Base-by-base conservation (phyloP, 2,113 vertebrate species). In the Takifugu bimaculatus region DNA sequence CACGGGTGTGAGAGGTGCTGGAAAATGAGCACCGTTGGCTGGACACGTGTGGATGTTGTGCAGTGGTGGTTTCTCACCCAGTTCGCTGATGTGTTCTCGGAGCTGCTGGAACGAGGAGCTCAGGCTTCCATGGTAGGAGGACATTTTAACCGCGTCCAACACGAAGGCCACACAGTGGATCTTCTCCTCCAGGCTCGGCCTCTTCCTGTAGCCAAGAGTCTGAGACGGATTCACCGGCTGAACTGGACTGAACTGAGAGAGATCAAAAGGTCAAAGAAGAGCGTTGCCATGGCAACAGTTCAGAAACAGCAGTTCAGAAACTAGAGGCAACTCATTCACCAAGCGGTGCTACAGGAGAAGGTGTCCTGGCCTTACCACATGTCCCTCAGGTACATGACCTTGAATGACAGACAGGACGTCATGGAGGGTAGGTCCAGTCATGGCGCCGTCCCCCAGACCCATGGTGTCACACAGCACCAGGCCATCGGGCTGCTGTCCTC, bases 141-240 rank as follows among this genome's bases (percentile, higher is more conserved):
- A 2, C 6, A 91, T 20, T 54, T 87, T 80, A 0, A 74, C 65
- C 9, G 83, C 85, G 0, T 88, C 83, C 53, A 91, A 51, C 42
- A 91, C 82, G 68, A 90, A 91, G 15, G 57, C 90, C 65, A 91
- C 88, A 63, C 90, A 91, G 26, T 90, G 88, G 63, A 91, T 77
- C 57, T 81, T 84, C 3, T 90, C 83, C 50, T 54, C 63, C 1
- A 78, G 52, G n/a, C 28, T 60, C 0, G 90, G 90, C 50, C 54
- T 80, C 71, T 83, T 87, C 58, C 87, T 63, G 4, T 84, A 91
- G 51, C 81, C 81, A 13, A 20, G 25, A 1, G 83, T 87, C 28
- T 88, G 86, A 20, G 74, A 60, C n/a, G 2, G 25, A 12, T 25
- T 68, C 43, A 90, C 68, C 0, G 88, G 83, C 15, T 88, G 54